Evolutionary conservation across 2,113 vertebrate genomes (phyloP).

Genomic region (Otis tarda): DNA sequence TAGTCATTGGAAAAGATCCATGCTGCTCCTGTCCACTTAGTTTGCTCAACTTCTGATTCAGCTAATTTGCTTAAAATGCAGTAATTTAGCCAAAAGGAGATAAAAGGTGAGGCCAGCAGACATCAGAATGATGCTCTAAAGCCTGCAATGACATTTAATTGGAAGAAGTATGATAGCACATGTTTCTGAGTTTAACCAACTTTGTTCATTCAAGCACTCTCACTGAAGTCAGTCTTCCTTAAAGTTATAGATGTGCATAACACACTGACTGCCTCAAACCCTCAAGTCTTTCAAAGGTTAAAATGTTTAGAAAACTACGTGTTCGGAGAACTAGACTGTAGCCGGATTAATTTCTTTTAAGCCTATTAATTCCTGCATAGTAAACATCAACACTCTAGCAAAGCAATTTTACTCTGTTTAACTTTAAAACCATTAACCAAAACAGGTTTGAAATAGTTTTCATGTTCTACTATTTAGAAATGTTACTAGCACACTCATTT

Average conservation of each 20-base stretch:
- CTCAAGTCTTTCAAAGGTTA: neutral
- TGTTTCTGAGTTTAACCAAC: neutral
- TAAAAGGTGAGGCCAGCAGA: neutral
- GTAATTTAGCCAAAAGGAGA: neutral
- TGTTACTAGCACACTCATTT: neutral
- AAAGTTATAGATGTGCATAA: neutral
- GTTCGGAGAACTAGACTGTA: neutral
- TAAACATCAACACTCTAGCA: slow-evolving; percentile 13
- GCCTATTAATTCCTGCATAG: slow-evolving; percentile 19
- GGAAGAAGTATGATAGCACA: neutral
- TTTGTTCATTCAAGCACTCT: neutral
- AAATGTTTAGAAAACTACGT: neutral
- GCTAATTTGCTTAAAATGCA: neutral
- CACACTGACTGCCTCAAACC: neutral
- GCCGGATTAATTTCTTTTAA: slow-evolving; percentile 35
- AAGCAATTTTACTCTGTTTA: neutral
- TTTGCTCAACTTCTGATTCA: neutral
- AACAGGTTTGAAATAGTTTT: neutral
- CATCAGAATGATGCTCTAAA: neutral
- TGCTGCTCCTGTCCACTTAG: neutral
- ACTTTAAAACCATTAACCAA: slow-evolving; percentile 1
- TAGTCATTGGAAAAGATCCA: neutral
- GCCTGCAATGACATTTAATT: neutral
- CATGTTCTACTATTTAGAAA: neutral
- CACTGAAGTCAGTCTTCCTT: neutral